Percentiles rank a stretch among this genome's conserved stretches.
Evolutionary conservation across 2,888 invertebrate genomes (phyloP).

Genomic region (Lasioglossum vierecki): DNA sequence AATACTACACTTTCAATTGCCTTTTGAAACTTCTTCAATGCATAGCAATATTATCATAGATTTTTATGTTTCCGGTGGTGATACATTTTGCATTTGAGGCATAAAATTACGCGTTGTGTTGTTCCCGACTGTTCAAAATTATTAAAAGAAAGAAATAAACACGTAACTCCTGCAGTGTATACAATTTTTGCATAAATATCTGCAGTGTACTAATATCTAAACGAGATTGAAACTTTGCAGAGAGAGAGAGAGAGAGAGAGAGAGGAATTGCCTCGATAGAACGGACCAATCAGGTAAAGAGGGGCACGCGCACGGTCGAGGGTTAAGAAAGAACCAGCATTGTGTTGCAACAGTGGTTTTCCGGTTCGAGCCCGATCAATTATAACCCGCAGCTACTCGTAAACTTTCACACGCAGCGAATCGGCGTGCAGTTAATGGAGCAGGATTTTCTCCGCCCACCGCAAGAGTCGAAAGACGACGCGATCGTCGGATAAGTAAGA

Average conservation of each 20-base stretch:
- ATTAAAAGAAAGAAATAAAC: neutral
- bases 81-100: too few relatives aligned
- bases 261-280: neutral
- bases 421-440: neutral
- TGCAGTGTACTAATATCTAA: too few relatives aligned
- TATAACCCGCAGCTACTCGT: constrained; percentile 1
- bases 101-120: too few relatives aligned
- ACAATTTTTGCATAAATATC: too few relatives aligned
- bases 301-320: neutral
- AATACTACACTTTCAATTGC: too few relatives aligned
- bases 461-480: neutral
- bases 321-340: neutral
- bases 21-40: too few relatives aligned
- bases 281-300: neutral
- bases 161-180: too few relatives aligned
- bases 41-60: too few relatives aligned
- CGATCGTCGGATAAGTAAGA: constrained; percentile 23
- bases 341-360: neutral
- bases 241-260: too few relatives aligned
- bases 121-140: neutral
- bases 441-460: neutral
- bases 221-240: neutral
- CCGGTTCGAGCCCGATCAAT: neutral
- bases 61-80: too few relatives aligned
- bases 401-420: constrained; percentile 12